These are phyloP conservation scores for Silurus aristotelis DNA, from an alignment of 2,797 vertebrate species.

Conservation along the genomic window DNA sequence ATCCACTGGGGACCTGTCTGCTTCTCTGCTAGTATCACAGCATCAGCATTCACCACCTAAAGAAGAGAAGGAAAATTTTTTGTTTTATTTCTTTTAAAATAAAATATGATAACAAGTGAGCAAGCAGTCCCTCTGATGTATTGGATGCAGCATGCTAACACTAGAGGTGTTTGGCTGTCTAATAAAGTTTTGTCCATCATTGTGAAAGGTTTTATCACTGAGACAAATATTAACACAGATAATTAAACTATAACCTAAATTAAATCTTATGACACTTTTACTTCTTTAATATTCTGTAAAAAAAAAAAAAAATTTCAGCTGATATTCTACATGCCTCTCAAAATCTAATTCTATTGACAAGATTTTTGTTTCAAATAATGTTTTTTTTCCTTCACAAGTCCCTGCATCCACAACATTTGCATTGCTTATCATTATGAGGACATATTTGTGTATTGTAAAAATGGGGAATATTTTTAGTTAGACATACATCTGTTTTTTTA, in stretches of 20 bases:
- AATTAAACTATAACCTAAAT: neutral
- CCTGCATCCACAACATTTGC: neutral
- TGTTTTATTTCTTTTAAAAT: constrained; percentile 22
- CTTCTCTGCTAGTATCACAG: constrained; percentile 73
- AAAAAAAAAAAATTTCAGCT: neutral
- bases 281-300: neutral
- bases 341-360: too few relatives aligned
- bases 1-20: constrained; percentile 75
- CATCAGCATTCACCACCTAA: constrained; percentile 78
- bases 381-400: too few relatives aligned
- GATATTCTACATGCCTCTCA: neutral
- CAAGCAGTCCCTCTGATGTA: neutral
- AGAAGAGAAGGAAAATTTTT: constrained; percentile 30
- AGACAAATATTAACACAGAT: neutral
- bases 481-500: neutral
- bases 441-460: neutral
- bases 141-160: neutral
- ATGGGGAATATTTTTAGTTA: neutral
- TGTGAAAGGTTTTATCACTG: neutral
- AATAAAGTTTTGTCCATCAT: neutral
- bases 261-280: neutral
- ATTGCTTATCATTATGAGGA: neutral
- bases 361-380: too few relatives aligned
- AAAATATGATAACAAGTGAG: neutral
- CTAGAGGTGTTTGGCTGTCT: too few relatives aligned